A percentile compares a stretch with the other conserved stretches of the same genome.
phyloP scores from a whole-genome alignment of 2,888 invertebrate genomes.

The Troides aeacus region DNA sequence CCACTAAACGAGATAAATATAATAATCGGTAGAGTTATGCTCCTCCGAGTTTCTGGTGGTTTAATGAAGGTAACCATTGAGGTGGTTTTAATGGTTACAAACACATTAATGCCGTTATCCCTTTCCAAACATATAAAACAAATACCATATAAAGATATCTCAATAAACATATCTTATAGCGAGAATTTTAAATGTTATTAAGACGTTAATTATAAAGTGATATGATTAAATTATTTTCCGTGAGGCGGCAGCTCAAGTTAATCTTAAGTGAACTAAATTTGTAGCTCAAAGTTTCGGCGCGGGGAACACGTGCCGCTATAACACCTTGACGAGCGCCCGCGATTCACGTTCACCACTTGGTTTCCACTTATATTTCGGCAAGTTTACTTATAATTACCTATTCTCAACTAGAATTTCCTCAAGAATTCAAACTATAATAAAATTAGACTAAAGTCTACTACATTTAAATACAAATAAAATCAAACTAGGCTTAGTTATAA shows the following conservation, averaged over 20 bases:
- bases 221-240: constrained; percentile 28
- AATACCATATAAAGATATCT: not conserved
- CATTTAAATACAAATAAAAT: no score
- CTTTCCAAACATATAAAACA: not conserved
- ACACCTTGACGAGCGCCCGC: constrained; percentile 28
- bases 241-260: constrained; percentile 28
- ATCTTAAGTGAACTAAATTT: constrained; percentile 30
- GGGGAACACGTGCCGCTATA: constrained; percentile 30
- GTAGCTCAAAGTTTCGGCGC: constrained; percentile 29
- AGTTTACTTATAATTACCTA: not conserved
- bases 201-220: constrained; percentile 19
- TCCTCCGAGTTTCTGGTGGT: no score
- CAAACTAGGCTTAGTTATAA: no score
- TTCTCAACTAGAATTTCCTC: not conserved
- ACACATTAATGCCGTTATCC: no score
- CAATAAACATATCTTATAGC: not conserved
- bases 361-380: constrained; percentile 22
- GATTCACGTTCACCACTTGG: constrained; percentile 24
- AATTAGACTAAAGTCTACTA: not conserved
- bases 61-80: no score
- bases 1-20: no score
- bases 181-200: not conserved
- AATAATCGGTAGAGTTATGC: no score
- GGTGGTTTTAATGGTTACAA: no score
- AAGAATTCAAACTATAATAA: not conserved